phyloP scores from a whole-genome alignment of 1,140 invertebrate genomes.

The Nebria ingens region DNA sequence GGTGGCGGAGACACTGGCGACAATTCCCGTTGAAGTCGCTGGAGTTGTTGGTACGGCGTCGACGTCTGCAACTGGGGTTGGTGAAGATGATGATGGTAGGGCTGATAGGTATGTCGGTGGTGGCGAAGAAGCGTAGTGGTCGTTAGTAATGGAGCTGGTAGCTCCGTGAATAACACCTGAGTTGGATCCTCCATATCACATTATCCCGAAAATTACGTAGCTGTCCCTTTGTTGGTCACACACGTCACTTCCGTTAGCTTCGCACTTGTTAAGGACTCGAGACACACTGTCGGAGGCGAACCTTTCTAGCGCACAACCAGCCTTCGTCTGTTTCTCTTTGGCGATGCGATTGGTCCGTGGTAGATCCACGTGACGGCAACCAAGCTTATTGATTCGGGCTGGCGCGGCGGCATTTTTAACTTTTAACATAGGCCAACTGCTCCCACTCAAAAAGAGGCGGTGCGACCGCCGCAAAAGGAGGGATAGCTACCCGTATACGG shows the following conservation, averaged over 20 bases:
- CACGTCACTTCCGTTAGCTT: conserved; percentile 31
- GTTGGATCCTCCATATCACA: conserved; percentile 31
- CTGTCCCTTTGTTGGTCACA: conserved; percentile 26
- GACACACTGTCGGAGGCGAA: conserved; percentile 25
- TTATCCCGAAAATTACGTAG: background rate
- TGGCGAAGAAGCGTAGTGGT: conserved; percentile 27
- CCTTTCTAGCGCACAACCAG: conserved; percentile 23
- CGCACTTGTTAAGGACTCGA: conserved; percentile 29
- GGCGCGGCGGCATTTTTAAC: conserved; percentile 67
- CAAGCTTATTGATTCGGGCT: conserved; percentile 61
- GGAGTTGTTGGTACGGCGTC: conserved; percentile 41
- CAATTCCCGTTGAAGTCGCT: conserved; percentile 22
- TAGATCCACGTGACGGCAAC: conserved; percentile 46
- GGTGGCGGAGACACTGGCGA: conserved; percentile 28
- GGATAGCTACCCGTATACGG: conserved; percentile 14
- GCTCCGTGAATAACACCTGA: conserved; percentile 33
- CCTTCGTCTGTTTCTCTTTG: conserved; percentile 22
- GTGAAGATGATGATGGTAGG: conserved; percentile 40
- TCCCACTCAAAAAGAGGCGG: conserved; percentile 1
- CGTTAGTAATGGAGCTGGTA: conserved; percentile 35
- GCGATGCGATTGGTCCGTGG: conserved; percentile 36
- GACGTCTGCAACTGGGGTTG: conserved; percentile 30
- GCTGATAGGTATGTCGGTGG: conserved; percentile 36
- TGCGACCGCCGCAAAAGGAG: conserved; percentile 13
- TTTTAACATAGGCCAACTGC: conserved; percentile 41